Evolutionary conservation across 2,888 invertebrate genomes (phyloP), one percentile per base, ranked within the genome.

Genomic region (Dorcus hopei): DNA sequence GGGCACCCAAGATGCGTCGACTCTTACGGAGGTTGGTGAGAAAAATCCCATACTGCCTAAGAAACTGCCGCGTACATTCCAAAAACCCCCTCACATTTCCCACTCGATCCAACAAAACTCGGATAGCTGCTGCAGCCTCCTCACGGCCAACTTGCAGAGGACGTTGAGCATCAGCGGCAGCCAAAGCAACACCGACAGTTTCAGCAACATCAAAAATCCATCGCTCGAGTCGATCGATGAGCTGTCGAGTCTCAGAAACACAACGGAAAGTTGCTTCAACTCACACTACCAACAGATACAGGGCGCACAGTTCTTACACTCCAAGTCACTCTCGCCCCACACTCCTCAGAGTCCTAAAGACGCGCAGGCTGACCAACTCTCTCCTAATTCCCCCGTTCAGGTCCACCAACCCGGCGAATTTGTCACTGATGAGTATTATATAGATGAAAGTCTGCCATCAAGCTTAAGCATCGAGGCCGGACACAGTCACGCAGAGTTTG

Each of bases 361-460:
- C 49, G 49, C 53, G 33, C 50, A 49, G 65, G 68, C 43, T 57
- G 61, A 62, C 38, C 65, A 63, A 39, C 56, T 62, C 49, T 72
- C 74, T 59, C 72, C 72, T 54, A 68, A 64, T 57, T 73, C 76
- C 52, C 73, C 74, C 40, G 78, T 59, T 74, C 78, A 68, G 77
- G 77, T 69, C 77, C 79, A 71, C 73, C 78, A 74, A 67, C 75
- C 70, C 61, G 68, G 70, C 56, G 91, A 91, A 79, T 92, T 91
- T 80, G 84, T 87, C 72, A 87, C 86, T 74, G 89, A 91, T 50
- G 91, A 93, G 77, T 91, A 88, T 84, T 93, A 91, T 83, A 90
- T 93, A 79, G 93, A 93, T 75, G 93, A 93, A 79, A 92, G 92
- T 64, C 84, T 92, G 80, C 91, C 92, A 59, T 90, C 91, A 73